Base-by-base conservation (phyloP, 1,140 invertebrate genomes). In the Fopius arisanus region DNA sequence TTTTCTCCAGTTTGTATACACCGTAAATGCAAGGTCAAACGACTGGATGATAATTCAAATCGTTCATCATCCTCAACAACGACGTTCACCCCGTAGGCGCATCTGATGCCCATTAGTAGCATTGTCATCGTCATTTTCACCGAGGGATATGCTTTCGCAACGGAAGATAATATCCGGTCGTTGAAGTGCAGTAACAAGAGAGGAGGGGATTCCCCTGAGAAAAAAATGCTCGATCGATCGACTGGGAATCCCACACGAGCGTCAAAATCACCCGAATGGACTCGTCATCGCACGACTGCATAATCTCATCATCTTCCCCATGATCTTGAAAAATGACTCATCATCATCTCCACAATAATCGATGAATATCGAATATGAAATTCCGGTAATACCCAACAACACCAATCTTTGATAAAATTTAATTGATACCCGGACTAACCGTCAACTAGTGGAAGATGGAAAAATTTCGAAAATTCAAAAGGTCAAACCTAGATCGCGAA, bases 111-210 rank as follows among this genome's bases (percentile, higher is more conserved):
- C 62, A 65, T 65, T 65, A 65, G 29, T 12, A 65, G 28, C 28
- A 65, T 65, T 65, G 62, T 65, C 62, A 65, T 65, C 62, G 28
- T 65, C 28, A 65, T 65, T 65, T 16, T 31, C 62, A 31, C 23
- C 54, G 54, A 62, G 54, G 12, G 21, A 62, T 29, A 48, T 48
- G 28, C 54, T 62, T 62, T 62, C 23, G 54, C 54, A 62, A 62
- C 26, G 23, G 54, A 2, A 26, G 54, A 62, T 62, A 62, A 62
- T 62, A 62, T 62, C 54, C 54, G 54, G 54, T 62, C 23, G 43
- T n/a, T 48, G 43, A 48, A 14, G 14, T 48, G 43, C 43, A 48
- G n/a, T 48, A 48, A 37, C 33, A 37, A 37, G 29, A 43, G 40
- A 43, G 40, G 3, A 43, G 40, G 40, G n/a, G 14, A 48, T 19